Percentiles rank a stretch among this genome's conserved stretches.
phyloP scores from a whole-genome alignment of 2,113 vertebrate genomes.

The Podiceps cristatus region DNA sequence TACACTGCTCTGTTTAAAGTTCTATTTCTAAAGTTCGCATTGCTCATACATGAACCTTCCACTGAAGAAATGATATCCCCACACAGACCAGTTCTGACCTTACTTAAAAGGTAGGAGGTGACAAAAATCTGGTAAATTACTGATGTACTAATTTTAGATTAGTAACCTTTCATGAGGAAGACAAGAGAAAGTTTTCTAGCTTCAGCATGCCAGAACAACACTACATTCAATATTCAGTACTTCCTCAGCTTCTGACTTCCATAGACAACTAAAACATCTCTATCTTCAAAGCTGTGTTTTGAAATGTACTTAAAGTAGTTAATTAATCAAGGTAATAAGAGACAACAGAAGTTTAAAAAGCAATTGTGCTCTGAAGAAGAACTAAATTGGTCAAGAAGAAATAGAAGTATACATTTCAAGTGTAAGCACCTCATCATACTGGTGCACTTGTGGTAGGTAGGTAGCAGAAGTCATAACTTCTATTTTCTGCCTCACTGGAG shows the following conservation, averaged over 20 bases:
- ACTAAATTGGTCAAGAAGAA: not conserved
- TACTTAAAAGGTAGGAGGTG: not conserved
- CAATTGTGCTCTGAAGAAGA: not conserved
- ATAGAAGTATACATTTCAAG: not conserved
- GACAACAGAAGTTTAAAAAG: not conserved
- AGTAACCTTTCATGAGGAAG: not conserved
- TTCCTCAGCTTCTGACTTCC: not conserved
- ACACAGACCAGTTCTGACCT: not conserved
- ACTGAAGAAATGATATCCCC: not conserved
- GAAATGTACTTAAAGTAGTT: not conserved
- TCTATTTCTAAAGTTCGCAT: not conserved
- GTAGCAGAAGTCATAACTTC: not conserved
- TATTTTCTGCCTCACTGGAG: not conserved
- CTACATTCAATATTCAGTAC: not conserved
- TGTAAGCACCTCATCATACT: not conserved
- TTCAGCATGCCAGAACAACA: not conserved
- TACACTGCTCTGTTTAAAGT: not conserved
- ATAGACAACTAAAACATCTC: not conserved
- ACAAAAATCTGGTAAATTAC: not conserved
- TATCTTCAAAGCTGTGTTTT: not conserved
- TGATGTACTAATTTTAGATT: not conserved
- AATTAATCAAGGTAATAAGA: not conserved
- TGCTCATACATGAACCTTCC: not conserved
- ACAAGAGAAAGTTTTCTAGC: not conserved
- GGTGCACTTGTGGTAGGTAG: not conserved